Percentiles rank a stretch among this genome's conserved stretches.
Evolutionary conservation across 30 jellyfish, hydroid and myxozoan species (phyloP).

Genomic region (Hydractinia echinata): DNA sequence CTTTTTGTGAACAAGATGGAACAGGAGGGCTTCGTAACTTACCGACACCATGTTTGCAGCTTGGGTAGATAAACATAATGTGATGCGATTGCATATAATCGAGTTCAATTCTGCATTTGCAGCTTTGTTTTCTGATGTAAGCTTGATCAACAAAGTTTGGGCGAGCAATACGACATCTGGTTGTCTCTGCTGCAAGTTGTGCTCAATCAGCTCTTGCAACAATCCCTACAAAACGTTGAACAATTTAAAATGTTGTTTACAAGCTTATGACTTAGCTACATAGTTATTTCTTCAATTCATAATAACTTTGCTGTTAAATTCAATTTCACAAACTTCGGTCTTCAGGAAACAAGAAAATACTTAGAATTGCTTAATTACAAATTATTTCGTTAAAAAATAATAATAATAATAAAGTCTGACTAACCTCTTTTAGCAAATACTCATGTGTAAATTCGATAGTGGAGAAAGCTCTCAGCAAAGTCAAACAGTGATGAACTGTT

Average conservation of each 20-base stretch:
- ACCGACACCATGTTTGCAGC: conserved; percentile 83
- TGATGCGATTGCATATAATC: conserved; percentile 57
- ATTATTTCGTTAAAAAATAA: too few species aligned
- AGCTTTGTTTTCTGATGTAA: conserved; percentile 55
- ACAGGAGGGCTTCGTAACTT: conserved; percentile 11
- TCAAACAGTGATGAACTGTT: conserved; percentile 75
- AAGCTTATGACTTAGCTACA: too few species aligned
- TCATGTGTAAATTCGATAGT: conserved; percentile 57
- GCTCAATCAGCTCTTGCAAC: conserved; percentile 68
- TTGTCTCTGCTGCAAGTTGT: conserved; percentile 59
- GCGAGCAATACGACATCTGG: conserved; percentile 61
- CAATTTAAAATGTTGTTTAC: not conserved
- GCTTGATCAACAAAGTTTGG: conserved; percentile 54
- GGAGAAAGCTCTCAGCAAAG: conserved; percentile 74
- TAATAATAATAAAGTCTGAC: not conserved
- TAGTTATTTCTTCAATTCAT: too few species aligned
- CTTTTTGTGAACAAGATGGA: too few species aligned
- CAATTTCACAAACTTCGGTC: too few species aligned
- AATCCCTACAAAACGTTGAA: conserved; percentile 39
- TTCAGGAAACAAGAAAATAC: not conserved
- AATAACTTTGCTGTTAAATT: too few species aligned
- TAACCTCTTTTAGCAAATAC: conserved; percentile 61
- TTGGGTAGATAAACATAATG: conserved; percentile 54
- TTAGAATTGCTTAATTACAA: too few species aligned
- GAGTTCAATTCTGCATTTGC: conserved; percentile 60